A percentile compares a stretch with the other conserved stretches of the same genome.
Conservation (phyloP, 2,888 invertebrate genomes). For the Phyllotreta cruciferae region DNA sequence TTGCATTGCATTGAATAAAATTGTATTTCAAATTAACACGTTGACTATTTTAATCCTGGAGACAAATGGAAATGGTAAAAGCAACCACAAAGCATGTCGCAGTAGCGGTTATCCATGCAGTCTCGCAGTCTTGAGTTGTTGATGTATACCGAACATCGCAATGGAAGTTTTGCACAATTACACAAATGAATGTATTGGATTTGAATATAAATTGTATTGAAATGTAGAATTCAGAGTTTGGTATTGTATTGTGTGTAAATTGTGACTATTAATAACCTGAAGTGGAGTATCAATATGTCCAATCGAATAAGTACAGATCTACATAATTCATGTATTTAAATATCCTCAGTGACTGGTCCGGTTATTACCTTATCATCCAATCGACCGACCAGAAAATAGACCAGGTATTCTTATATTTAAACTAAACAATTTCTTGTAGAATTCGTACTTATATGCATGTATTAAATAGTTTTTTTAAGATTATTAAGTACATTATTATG, state of each 20-base stretch:
- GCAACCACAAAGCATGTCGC: constrained; percentile 18
- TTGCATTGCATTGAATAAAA: no score
- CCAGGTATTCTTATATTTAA: constrained; percentile 24
- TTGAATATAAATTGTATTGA: constrained; percentile 60
- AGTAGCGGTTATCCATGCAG: constrained; percentile 4
- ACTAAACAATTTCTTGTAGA: not conserved
- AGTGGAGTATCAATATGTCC: constrained; percentile 62
- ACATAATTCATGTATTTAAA: constrained; percentile 63
- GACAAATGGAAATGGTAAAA: constrained; percentile 23
- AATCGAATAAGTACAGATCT: constrained; percentile 61
- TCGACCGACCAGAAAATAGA: constrained; percentile 49
- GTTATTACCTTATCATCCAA: constrained; percentile 60
- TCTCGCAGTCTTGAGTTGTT: constrained; percentile 30
- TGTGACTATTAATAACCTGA: constrained; percentile 60
- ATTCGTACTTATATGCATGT: not conserved
- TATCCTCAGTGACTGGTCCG: constrained; percentile 54
- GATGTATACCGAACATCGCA: constrained; percentile 34
- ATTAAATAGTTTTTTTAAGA: not conserved
- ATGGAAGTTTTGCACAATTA: constrained; percentile 47
- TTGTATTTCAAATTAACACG: constrained; percentile 17
- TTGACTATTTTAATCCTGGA: constrained; percentile 14
- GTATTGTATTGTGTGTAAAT: constrained; percentile 61
- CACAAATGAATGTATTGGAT: constrained; percentile 56
- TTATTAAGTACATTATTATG: not conserved
- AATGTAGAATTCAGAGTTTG: constrained; percentile 53